Conservation (phyloP, 2,113 vertebrate genomes). For the Chaetorhynchus papuensis region DNA sequence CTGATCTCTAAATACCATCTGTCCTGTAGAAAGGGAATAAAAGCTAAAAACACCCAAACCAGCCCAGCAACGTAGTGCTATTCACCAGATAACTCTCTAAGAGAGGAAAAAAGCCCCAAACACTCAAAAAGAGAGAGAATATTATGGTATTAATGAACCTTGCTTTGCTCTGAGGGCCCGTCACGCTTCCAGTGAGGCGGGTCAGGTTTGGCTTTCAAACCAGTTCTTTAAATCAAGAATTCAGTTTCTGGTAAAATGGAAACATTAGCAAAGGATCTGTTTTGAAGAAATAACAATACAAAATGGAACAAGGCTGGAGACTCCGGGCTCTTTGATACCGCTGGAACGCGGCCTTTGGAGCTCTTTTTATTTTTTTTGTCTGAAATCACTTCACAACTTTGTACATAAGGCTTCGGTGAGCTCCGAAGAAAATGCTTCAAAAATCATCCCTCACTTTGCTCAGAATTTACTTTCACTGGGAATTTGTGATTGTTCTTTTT, state of each 20-base stretch:
- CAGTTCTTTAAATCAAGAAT: background rate
- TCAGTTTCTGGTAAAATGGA: background rate
- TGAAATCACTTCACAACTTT: slow-evolving; percentile 13
- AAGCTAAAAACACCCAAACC: background rate
- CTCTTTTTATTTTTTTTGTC: background rate
- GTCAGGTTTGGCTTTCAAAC: slow-evolving; percentile 4
- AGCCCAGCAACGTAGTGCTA: background rate
- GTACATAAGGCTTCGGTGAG: background rate
- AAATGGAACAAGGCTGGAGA: background rate
- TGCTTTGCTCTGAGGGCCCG: background rate
- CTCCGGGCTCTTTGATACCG: background rate
- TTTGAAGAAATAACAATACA: slow-evolving; percentile 4
- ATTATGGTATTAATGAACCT: background rate
- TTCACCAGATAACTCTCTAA: background rate
- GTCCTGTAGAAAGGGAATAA: background rate
- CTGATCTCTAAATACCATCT: slow-evolving; percentile 27
- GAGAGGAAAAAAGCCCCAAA: background rate
- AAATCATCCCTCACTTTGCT: background rate
- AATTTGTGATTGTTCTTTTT: background rate
- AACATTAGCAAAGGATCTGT: slow-evolving; percentile 1
- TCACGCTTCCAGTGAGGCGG: background rate
- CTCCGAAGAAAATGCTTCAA: background rate
- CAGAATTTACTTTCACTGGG: background rate
- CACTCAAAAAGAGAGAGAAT: background rate
- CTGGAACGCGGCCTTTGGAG: background rate